Base-by-base conservation (phyloP, 2,797 vertebrate species). In the Xiphophorus birchmanni region DNA sequence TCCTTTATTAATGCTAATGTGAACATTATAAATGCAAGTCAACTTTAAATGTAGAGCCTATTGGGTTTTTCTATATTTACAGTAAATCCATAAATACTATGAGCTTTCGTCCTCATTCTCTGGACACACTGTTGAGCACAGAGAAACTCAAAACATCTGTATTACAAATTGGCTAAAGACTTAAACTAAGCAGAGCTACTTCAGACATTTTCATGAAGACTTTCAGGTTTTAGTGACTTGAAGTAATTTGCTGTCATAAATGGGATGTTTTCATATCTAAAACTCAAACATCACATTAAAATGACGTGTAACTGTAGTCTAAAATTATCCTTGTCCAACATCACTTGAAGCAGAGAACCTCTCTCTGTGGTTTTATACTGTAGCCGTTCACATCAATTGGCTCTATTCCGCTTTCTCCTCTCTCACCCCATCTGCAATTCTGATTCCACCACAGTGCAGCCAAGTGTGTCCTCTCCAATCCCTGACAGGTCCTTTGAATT, bases 371-470 rank as follows among this genome's bases (percentile, higher is more conserved):
- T 81, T 88, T 82, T 75, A 74, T 84, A 76, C 82, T 69, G 42
- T 48, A 79, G 77, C 63, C 48, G 74, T 86, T 58, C 80, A 74
- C 82, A 91, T 88, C 52, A 79, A 90, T 87, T 84, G 84, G 72
- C 80, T 87, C 79, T 77, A 87, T 88, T 88, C 86, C 79, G 72
- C 75, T 50, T 78, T 74, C 56, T 82, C 72, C 77, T 74, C 60
- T 82, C 72, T 80, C 81, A 74, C 47, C 78, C 84, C 83, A 95
- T 96, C 92, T 95, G 94, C 95, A 95, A 95, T 94, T 95, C 94
- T 87, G 91, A 95, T 95, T 90, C 87, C 88, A 82, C 58, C 86
- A 87, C 82, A 89, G 92, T 82, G 86, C 92, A 94, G 88, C 89
- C 93, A 84, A 93, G 89, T 93, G 90, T 92, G 90, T 94, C 95